phyloP scores from a whole-genome alignment of 2,888 invertebrate species.

The Caenorhabditis auriculariae region DNA sequence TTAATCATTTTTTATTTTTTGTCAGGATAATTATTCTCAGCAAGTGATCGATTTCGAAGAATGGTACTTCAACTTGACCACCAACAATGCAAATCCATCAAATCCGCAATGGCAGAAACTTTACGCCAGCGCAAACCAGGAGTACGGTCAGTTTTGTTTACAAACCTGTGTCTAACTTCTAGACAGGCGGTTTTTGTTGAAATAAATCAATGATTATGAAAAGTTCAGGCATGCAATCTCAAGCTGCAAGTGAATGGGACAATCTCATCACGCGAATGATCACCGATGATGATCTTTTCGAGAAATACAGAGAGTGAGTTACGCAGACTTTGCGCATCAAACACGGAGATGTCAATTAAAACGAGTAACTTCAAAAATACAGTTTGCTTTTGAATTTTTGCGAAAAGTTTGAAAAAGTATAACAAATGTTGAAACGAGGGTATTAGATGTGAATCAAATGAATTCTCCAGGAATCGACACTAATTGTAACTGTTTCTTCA shows the following conservation, averaged over 20 bases:
- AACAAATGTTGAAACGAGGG: too few species aligned
- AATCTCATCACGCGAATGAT: constrained; percentile 83
- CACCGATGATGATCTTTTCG: constrained; percentile 81
- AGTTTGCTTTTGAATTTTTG: too few species aligned
- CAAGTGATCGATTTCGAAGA: constrained; percentile 90
- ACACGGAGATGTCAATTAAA: neutral
- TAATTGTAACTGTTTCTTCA: constrained; percentile 68
- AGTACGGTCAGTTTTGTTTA: neutral
- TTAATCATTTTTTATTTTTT: neutral
- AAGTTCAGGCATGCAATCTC: neutral
- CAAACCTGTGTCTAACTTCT: neutral
- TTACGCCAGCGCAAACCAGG: constrained; percentile 9
- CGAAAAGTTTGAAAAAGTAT: too few species aligned
- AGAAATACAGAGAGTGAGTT: constrained; percentile 72
- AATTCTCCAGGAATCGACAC: too few species aligned
- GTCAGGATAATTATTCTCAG: constrained; percentile 65
- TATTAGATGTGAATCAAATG: too few species aligned
- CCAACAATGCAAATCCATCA: neutral
- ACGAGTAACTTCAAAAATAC: too few species aligned
- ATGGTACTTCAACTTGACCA: constrained; percentile 84
- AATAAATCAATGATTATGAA: neutral
- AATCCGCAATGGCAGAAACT: constrained; percentile 7
- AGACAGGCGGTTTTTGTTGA: neutral
- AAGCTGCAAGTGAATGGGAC: constrained; percentile 87
- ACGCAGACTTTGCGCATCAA: neutral